Evolutionary conservation across 2,113 vertebrate species (phyloP).

Genomic region (Peucedramus taeniatus): DNA sequence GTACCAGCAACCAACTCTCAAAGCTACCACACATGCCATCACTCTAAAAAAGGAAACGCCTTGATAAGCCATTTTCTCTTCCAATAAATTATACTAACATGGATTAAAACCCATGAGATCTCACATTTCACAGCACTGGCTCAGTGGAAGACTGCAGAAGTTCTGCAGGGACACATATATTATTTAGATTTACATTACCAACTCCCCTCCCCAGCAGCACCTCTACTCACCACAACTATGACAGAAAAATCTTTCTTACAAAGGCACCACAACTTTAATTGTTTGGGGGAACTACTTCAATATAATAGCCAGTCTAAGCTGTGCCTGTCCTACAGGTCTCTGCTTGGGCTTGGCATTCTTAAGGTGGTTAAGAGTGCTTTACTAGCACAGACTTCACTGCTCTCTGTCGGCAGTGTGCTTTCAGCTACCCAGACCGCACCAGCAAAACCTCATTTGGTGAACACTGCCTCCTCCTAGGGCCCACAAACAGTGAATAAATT

Average conservation of each 20-base stretch:
- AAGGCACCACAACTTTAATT: neutral
- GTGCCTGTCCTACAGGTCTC: neutral
- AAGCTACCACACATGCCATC: neutral
- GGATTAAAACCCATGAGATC: neutral
- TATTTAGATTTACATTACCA: neutral
- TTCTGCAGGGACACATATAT: neutral
- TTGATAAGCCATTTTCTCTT: neutral
- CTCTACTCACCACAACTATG: neutral
- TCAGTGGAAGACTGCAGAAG: neutral
- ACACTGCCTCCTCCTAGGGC: neutral
- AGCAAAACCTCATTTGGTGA: neutral
- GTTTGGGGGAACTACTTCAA: neutral
- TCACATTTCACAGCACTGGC: neutral
- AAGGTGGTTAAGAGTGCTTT: neutral
- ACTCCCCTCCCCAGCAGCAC: neutral
- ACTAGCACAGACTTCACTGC: neutral
- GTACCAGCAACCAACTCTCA: neutral
- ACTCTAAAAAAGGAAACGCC: neutral
- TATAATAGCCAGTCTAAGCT: neutral
- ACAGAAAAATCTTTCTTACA: neutral
- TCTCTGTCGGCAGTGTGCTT: neutral
- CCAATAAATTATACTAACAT: neutral
- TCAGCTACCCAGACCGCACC: neutral
- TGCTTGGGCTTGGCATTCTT: neutral
- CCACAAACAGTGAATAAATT: neutral